Evolutionary conservation across 2,888 invertebrate genomes (phyloP).

Genomic region (Drosophila anomalata): DNA sequence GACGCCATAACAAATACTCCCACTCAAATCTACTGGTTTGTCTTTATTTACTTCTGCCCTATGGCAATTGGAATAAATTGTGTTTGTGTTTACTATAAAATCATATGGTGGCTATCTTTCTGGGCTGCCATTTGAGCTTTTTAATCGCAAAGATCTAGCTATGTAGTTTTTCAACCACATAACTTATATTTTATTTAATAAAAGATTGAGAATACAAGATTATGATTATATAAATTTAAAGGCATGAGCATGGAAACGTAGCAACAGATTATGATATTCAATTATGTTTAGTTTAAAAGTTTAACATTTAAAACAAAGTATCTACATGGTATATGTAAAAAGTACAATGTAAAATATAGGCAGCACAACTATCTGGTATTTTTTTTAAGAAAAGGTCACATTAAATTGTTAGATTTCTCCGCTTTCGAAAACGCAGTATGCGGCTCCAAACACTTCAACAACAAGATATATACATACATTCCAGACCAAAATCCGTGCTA

Average conservation of each 20-base stretch:
- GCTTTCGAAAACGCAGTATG: slow-evolving; percentile 19
- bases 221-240: too few relatives aligned
- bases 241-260: too few relatives aligned
- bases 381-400: not conserved
- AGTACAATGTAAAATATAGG: not conserved
- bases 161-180: too few relatives aligned
- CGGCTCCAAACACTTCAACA: slow-evolving; percentile 27
- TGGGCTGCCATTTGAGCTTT: not conserved
- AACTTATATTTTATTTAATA: too few relatives aligned
- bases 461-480: slow-evolving; percentile 43
- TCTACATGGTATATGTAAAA: not conserved
- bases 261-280: too few relatives aligned
- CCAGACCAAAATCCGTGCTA: slow-evolving; percentile 39
- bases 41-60: too few relatives aligned
- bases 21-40: not conserved
- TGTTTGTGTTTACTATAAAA: not conserved
- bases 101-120: not conserved
- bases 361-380: not conserved
- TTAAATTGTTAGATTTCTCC: slow-evolving; percentile 14
- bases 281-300: too few relatives aligned
- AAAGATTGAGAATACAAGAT: too few relatives aligned
- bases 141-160: not conserved
- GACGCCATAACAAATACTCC: slow-evolving; percentile 57
- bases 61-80: too few relatives aligned
- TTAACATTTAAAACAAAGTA: too few relatives aligned